Evolutionary conservation across 2,888 invertebrate genomes (phyloP).

Genomic region (Athalia cordata): DNA sequence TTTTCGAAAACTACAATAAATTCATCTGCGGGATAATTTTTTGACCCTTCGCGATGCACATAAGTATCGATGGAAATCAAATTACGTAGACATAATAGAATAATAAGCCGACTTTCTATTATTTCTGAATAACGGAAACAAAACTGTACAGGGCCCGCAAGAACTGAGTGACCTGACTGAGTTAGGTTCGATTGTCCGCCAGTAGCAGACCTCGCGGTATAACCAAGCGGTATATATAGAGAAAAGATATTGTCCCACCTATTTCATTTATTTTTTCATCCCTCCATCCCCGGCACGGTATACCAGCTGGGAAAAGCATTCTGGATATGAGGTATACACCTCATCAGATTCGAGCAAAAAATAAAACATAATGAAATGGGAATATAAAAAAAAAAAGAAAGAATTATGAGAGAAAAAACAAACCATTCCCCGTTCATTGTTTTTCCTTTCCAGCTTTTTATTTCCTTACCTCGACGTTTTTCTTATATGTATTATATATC

Average conservation of each 20-base stretch:
- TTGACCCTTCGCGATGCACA: too few relatives aligned
- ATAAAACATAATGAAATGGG: background rate
- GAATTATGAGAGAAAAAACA: too few relatives aligned
- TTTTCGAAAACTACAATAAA: too few relatives aligned
- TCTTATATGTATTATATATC: too few relatives aligned
- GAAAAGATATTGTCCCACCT: constrained; percentile 15
- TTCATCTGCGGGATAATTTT: too few relatives aligned
- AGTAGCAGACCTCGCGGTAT: constrained; percentile 26
- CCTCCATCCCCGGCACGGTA: background rate
- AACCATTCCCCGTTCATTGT: too few relatives aligned
- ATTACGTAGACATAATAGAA: background rate
- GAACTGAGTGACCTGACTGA: background rate
- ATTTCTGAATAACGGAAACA: background rate
- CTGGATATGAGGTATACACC: background rate
- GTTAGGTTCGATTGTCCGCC: constrained; percentile 31
- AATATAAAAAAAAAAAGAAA: background rate
- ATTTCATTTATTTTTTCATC: constrained; percentile 26
- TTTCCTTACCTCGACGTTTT: too few relatives aligned
- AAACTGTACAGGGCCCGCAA: background rate
- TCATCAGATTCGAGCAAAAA: too few relatives aligned
- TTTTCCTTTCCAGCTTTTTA: too few relatives aligned
- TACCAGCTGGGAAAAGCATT: background rate
- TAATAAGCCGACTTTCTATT: background rate
- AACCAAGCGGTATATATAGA: too few relatives aligned
- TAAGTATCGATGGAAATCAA: too few relatives aligned